Conservation (phyloP, 1,140 invertebrate genomes). For the Chrysopa pallens region DNA sequence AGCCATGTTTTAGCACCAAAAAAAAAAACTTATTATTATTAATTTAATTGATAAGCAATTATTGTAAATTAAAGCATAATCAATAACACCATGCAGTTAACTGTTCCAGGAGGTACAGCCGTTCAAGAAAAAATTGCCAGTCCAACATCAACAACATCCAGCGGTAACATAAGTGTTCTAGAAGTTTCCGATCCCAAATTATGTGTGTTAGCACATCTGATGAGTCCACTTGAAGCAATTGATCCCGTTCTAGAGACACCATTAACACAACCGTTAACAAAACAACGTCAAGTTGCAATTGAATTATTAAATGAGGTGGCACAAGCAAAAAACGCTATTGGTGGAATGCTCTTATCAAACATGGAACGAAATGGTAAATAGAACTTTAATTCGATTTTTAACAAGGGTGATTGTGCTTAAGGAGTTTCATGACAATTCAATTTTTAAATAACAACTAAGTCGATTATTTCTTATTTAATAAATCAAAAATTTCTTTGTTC, state of each 20-base stretch:
- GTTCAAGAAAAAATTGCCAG: not conserved
- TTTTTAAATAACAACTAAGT: no score
- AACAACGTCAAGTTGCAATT: slow-evolving; percentile 57
- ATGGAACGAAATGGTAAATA: slow-evolving; percentile 65
- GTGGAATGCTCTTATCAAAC: slow-evolving; percentile 69
- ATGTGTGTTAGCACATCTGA: slow-evolving; percentile 69
- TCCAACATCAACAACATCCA: slow-evolving; percentile 21
- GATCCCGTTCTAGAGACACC: slow-evolving; percentile 70
- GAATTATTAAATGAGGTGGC: slow-evolving; percentile 59
- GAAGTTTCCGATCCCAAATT: slow-evolving; percentile 77
- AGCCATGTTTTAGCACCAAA: no score
- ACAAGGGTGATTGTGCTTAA: no score
- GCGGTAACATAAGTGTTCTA: slow-evolving; percentile 50
- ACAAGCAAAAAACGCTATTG: slow-evolving; percentile 46
- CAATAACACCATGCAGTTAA: not conserved
- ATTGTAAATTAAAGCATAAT: no score
- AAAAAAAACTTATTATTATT: no score
- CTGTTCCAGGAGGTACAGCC: not conserved
- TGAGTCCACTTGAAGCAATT: slow-evolving; percentile 67
- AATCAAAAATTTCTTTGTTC: no score
- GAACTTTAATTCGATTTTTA: no score
- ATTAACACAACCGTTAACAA: slow-evolving; percentile 50
- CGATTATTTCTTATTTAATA: no score
- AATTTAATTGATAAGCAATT: no score
- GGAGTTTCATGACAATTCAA: no score